Conservation (phyloP, 1,140 invertebrate species). For the Metaphire vulgaris region DNA sequence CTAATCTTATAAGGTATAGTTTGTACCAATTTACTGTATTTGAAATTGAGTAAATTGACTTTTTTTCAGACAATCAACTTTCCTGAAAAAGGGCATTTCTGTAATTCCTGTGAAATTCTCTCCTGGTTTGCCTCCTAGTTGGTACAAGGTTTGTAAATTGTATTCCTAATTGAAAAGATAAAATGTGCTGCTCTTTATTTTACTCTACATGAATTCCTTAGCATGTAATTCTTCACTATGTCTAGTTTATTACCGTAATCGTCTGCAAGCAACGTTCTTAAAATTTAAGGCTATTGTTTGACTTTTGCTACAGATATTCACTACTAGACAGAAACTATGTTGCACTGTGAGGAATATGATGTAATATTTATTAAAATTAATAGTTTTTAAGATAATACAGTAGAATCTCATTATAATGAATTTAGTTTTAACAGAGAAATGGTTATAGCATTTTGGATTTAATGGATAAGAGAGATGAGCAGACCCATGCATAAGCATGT, state of each 20-base stretch:
- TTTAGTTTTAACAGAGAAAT: too few relatives aligned
- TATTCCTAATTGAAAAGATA: not conserved
- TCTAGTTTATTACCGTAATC: not conserved
- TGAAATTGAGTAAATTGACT: not conserved
- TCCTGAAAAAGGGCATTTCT: not conserved
- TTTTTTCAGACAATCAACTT: not conserved
- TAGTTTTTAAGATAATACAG: too few relatives aligned
- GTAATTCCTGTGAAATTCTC: constrained; percentile 3
- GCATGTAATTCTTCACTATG: not conserved
- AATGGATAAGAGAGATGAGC: too few relatives aligned
- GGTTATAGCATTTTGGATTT: too few relatives aligned
- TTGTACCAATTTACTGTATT: too few relatives aligned
- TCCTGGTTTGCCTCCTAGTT: constrained; percentile 5
- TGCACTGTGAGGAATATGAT: too few relatives aligned
- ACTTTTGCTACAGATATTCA: too few relatives aligned
- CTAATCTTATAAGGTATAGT: too few relatives aligned
- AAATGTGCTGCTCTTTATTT: not conserved
- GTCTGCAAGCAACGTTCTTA: not conserved
- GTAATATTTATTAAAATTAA: too few relatives aligned
- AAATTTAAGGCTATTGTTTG: too few relatives aligned
- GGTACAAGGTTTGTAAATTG: constrained; percentile 6
- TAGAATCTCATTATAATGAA: too few relatives aligned
- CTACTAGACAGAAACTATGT: not conserved
- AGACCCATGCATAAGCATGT: too few relatives aligned
- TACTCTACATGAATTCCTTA: not conserved